A percentile compares a stretch with the other conserved stretches of the same genome.
Evolutionary conservation across 2,888 invertebrate species (phyloP).

Genomic region (Melitaea athalia): DNA sequence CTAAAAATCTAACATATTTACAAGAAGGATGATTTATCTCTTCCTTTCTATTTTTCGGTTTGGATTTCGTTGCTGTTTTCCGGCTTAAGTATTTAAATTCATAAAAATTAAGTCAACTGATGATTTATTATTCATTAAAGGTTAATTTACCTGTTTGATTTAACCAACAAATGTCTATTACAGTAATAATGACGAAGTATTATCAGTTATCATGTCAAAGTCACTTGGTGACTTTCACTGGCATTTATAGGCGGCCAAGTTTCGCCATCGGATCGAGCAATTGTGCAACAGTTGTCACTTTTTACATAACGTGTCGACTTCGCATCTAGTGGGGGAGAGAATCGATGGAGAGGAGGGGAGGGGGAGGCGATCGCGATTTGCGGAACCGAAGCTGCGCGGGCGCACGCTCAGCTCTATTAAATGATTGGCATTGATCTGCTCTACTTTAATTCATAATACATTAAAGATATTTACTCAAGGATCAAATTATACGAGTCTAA

Average conservation of each 20-base stretch:
- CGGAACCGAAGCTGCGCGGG: conserved; percentile 33
- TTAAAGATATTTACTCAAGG: neutral
- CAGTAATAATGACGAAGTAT: conserved; percentile 49
- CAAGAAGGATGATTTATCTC: too few relatives aligned
- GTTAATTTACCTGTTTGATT: conserved; percentile 10
- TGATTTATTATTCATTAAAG: neutral
- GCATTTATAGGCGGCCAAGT: conserved; percentile 73
- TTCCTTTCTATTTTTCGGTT: too few relatives aligned
- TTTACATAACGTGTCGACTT: conserved; percentile 68
- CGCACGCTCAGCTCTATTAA: conserved; percentile 24
- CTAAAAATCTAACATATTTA: too few relatives aligned
- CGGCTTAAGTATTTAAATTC: neutral
- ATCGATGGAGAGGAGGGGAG: conserved; percentile 33
- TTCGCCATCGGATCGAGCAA: conserved; percentile 78
- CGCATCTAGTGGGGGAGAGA: conserved; percentile 31
- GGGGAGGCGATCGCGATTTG: conserved; percentile 18
- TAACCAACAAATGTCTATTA: conserved; percentile 34
- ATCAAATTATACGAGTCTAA: neutral
- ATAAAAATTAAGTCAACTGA: neutral
- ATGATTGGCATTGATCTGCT: conserved; percentile 28
- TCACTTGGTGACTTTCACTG: conserved; percentile 79
- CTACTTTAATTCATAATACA: conserved; percentile 17
- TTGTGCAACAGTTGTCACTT: conserved; percentile 79
- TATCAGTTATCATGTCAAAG: conserved; percentile 67
- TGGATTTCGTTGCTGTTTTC: too few relatives aligned